Evolutionary conservation across 2,888 invertebrate species (phyloP), one percentile per base, ranked within the genome.

Genomic region (Leucophora obtusa): DNA sequence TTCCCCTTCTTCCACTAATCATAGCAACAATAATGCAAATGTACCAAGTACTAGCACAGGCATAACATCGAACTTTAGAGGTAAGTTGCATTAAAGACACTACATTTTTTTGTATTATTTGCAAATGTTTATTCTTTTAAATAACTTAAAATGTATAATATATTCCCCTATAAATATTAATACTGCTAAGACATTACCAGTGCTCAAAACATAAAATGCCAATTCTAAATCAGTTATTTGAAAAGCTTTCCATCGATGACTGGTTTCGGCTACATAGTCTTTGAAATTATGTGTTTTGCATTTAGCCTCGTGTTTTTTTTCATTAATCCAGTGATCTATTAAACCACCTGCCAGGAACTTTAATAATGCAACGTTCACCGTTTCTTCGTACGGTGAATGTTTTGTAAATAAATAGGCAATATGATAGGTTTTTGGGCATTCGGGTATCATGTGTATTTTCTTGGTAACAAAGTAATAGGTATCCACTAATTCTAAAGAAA

Each of bases 31-130:
- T 74, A 89, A 92, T 83, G 87, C 93, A 84, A 92, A 93, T 83
- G 91, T 92, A 82, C 94, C 94, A 14, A 94, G 94, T 86, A 94
- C 94, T 58, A 94, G 94, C 85, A 93, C 94, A 84, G 94, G 94
- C 87, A 87, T 89, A 38, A 89, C 88, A 8, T 86, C 87, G 17
- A 89, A 86, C 82, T 86, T 87, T 60, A 85, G 87, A 84, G 87
- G 87, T 87, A 76, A 80, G 73, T 62, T 15, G 11, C 11, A 10
- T 3, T 47, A 11, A 38, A 11, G 11, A n/a, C 43, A 11, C 14
- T 11, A 35, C 35, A 1, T 35, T 35, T 9, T 35, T 35, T 35
- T 2, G 5, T 14, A 14, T 47, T 47, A 54, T 15, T 24, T 15
- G 3, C n/a, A 60, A 9, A 11, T 33, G 15, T 59, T 50, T 14